A percentile compares a stretch with the other conserved stretches of the same genome.
phyloP scores from a whole-genome alignment of 1,140 invertebrate species.

The Saccostrea glomerata region DNA sequence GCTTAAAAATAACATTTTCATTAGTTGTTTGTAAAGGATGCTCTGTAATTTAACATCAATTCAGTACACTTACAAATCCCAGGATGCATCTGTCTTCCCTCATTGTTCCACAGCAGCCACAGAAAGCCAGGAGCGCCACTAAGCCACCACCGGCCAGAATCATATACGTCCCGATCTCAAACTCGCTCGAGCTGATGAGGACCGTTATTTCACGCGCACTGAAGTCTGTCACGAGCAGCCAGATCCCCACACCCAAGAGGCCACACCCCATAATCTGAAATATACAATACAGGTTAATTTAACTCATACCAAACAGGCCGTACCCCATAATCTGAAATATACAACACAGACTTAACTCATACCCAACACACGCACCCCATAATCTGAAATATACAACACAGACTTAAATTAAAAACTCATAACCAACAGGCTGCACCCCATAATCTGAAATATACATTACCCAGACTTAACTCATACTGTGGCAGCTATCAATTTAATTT shows the following conservation, averaged over 20 bases:
- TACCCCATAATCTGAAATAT: conserved; percentile 69
- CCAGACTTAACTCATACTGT: background rate
- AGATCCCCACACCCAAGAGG: conserved; percentile 73
- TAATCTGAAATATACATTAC: conserved; percentile 61
- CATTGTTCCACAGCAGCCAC: conserved; percentile 76
- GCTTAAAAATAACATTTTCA: background rate
- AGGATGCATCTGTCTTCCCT: conserved; percentile 75
- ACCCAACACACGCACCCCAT: conserved; percentile 70
- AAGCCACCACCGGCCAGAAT: conserved; percentile 73
- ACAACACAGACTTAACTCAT: background rate
- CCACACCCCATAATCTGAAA: conserved; percentile 72
- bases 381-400: conserved; percentile 60
- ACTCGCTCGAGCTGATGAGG: conserved; percentile 69
- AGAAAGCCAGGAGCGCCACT: conserved; percentile 74
- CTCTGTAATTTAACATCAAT: background rate
- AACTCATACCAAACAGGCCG: conserved; percentile 69
- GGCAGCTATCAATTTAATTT: background rate
- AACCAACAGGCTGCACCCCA: conserved; percentile 71
- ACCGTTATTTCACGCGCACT: conserved; percentile 74
- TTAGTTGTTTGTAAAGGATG: background rate
- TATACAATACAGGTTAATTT: background rate
- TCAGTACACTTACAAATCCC: conserved; percentile 73
- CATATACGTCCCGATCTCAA: conserved; percentile 75
- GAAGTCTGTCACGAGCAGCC: conserved; percentile 74
- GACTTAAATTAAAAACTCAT: conserved; percentile 53